These are phyloP conservation scores for Acanthaster planci DNA, from an alignment of 35 echinoderm and acorn worm species.

Conservation along the genomic window DNA sequence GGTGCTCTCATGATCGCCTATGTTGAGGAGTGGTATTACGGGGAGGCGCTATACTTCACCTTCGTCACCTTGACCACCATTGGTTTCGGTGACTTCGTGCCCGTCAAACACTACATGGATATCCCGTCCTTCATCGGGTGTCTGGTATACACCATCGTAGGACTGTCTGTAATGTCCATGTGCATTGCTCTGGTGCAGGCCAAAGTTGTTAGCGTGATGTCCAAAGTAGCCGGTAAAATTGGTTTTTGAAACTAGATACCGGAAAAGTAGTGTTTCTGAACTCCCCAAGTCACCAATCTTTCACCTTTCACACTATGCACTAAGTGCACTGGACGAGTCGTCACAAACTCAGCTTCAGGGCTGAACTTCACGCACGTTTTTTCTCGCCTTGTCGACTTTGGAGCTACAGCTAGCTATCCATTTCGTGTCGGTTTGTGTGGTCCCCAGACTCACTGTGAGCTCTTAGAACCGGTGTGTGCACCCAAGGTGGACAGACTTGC, in stretches of 20 bases:
- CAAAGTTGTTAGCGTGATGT: conserved; percentile 36
- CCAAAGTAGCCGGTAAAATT: conserved; percentile 29
- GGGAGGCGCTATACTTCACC: conserved; percentile 82
- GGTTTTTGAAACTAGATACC: neutral
- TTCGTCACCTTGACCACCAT: conserved; percentile 92
- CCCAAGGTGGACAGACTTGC: too few relatives aligned
- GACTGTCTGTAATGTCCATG: conserved; percentile 89
- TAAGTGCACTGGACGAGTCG: too few relatives aligned
- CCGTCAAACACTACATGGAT: conserved; percentile 71
- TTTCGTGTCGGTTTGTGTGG: too few relatives aligned
- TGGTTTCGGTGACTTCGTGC: conserved; percentile 85
- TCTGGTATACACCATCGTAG: conserved; percentile 73
- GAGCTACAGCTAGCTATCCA: too few relatives aligned
- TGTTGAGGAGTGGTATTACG: conserved; percentile 78
- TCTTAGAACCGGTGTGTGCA: too few relatives aligned
- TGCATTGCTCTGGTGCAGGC: conserved; percentile 79
- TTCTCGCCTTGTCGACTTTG: too few relatives aligned
- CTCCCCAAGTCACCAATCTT: too few relatives aligned
- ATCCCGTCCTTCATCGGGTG: conserved; percentile 49
- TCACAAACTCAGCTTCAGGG: too few relatives aligned
- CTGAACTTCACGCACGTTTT: too few relatives aligned
- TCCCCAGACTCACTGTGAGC: too few relatives aligned
- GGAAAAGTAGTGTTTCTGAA: too few relatives aligned
- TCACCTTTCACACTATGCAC: too few relatives aligned
- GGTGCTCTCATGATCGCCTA: conserved; percentile 62